These are phyloP conservation scores for Prosapia bicincta DNA, from an alignment of 2,888 invertebrate species.

Conservation along the genomic window DNA sequence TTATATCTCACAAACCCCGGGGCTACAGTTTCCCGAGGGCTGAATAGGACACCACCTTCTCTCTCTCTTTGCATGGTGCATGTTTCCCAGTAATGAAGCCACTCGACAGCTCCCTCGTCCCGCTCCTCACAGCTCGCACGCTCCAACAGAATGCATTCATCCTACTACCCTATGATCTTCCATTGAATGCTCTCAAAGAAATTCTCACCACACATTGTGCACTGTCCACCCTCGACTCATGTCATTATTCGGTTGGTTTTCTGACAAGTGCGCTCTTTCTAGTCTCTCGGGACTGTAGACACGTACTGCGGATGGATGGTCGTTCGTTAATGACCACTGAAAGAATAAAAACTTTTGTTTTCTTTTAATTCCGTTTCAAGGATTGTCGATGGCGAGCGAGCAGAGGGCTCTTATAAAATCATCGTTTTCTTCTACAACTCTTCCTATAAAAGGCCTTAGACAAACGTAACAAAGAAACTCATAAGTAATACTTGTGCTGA, in stretches of 20 bases:
- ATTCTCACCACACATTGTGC: slow-evolving; percentile 6
- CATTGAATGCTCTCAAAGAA: slow-evolving; percentile 24
- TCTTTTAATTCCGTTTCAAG: neutral
- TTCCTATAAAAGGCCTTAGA: too few species aligned
- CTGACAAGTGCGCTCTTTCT: neutral
- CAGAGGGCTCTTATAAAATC: too few species aligned
- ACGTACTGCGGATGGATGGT: neutral
- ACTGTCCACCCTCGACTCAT: neutral
- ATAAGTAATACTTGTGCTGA: too few species aligned
- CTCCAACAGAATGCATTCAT: slow-evolving; percentile 3
- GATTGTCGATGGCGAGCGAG: neutral
- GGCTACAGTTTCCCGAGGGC: neutral
- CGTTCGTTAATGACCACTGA: neutral
- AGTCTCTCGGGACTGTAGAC: too few species aligned
- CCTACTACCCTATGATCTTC: slow-evolving; percentile 24
- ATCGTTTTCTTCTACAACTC: too few species aligned
- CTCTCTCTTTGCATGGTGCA: slow-evolving; percentile 16
- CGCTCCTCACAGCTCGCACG: slow-evolving; percentile 1
- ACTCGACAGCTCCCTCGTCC: slow-evolving; percentile 19
- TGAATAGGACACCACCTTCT: neutral
- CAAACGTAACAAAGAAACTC: too few species aligned
- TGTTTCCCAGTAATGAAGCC: slow-evolving; percentile 25
- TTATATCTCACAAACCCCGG: neutral
- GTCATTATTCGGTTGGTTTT: neutral
- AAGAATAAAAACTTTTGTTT: neutral